Evolutionary conservation across 2,888 invertebrate genomes (phyloP).

Genomic region (Sminthurides aquaticus): DNA sequence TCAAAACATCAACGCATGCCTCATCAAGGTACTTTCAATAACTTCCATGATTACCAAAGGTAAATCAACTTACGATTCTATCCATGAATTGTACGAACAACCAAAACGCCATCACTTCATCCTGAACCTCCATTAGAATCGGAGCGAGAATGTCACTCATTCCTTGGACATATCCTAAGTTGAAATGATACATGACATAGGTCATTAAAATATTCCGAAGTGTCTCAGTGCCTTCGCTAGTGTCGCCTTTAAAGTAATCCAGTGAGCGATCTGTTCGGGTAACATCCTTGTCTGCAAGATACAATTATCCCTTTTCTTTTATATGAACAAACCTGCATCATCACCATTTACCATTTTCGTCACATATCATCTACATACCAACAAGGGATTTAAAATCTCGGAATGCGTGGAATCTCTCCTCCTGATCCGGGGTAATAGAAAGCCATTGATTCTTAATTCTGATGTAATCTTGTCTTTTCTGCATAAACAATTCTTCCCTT

Average conservation of each 20-base stretch:
- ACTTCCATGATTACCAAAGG: neutral
- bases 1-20: constrained; percentile 11
- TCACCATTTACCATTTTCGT: too few species aligned
- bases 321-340: too few species aligned
- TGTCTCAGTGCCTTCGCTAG: constrained; percentile 76
- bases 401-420: constrained; percentile 76
- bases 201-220: constrained; percentile 93
- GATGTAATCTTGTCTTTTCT: constrained; percentile 78
- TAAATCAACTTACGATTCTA: constrained; percentile 63
- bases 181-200: constrained; percentile 98
- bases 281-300: constrained; percentile 80
- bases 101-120: constrained; percentile 97
- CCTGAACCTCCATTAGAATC: constrained; percentile 74
- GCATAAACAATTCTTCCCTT: constrained; percentile 60
- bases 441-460: constrained; percentile 96
- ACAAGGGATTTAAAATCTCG: constrained; percentile 86
- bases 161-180: constrained; percentile 90
- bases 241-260: constrained; percentile 85
- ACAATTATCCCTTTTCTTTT: neutral
- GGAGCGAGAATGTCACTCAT: constrained; percentile 97
- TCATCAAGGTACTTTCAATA: constrained; percentile 1
- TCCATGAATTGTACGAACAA: constrained; percentile 98
- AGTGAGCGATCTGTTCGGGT: constrained; percentile 87
- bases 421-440: constrained; percentile 78
- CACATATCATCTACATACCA: too few species aligned